Evolutionary conservation across 2,888 invertebrate genomes (phyloP).

Genomic region (Tachina grossa): DNA sequence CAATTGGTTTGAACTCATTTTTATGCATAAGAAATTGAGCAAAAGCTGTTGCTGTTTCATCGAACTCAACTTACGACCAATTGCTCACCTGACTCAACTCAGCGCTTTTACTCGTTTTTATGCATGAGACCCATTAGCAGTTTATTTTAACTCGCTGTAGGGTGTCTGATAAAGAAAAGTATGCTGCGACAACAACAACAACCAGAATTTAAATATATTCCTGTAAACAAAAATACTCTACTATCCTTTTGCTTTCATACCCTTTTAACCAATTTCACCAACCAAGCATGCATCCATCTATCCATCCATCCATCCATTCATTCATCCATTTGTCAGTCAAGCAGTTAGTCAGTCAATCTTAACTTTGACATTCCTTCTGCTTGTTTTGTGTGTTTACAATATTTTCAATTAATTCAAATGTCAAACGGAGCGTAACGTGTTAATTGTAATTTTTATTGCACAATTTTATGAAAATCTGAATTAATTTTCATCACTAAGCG

Average conservation of each 20-base stretch:
- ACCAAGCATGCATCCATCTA: conserved; percentile 20
- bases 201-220: conserved; percentile 1
- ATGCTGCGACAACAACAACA: not conserved
- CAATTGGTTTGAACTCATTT: no score
- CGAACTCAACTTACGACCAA: no score
- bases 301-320: conserved; percentile 2
- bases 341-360: conserved; percentile 27
- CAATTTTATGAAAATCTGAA: conserved; percentile 73
- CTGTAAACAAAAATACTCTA: conserved; percentile 49
- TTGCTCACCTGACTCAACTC: no score
- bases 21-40: no score
- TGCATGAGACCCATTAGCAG: no score
- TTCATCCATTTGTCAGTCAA: conserved; percentile 1
- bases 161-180: not conserved
- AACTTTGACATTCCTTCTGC: conserved; percentile 41
- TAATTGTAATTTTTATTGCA: conserved; percentile 73
- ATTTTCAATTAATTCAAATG: conserved; percentile 75
- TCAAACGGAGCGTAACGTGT: conserved; percentile 74
- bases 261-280: conserved; percentile 7
- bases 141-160: not conserved
- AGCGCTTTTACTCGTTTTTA: no score
- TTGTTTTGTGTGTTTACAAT: conserved; percentile 60
- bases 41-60: no score
- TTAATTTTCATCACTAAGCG: conserved; percentile 68
- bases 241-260: conserved; percentile 32